A percentile compares a stretch with the other conserved stretches of the same genome.
phyloP scores from a whole-genome alignment of 2,797 vertebrate genomes.

The Delichon dasypus region DNA sequence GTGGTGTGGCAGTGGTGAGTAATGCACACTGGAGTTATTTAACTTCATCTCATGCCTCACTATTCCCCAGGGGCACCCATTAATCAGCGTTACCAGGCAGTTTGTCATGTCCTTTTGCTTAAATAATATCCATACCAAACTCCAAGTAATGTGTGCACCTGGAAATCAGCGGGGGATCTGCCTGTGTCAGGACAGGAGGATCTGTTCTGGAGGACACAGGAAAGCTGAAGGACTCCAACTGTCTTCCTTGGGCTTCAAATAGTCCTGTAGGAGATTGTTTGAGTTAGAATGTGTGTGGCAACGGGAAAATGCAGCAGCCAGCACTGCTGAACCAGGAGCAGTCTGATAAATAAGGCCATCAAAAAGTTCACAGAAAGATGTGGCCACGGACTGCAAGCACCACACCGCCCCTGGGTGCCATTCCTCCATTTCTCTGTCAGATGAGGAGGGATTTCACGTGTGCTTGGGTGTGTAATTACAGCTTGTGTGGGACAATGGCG shows the following conservation, averaged over 20 bases:
- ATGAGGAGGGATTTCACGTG: neutral
- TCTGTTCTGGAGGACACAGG: slow-evolving; percentile 27
- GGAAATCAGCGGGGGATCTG: slow-evolving; percentile 48
- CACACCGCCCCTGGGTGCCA: neutral
- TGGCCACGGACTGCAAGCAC: neutral
- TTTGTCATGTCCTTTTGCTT: slow-evolving; percentile 72
- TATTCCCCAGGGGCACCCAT: slow-evolving; percentile 59
- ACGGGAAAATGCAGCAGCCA: neutral
- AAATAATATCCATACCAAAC: slow-evolving; percentile 75
- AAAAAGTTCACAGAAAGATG: neutral
- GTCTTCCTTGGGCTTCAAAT: neutral
- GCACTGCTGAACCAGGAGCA: neutral
- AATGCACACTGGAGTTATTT: slow-evolving; percentile 65
- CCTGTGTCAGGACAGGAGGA: slow-evolving; percentile 22
- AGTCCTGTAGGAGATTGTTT: neutral
- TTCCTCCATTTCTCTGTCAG: neutral
- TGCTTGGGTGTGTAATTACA: neutral
- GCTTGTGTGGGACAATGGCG: neutral
- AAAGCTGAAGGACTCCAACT: slow-evolving; percentile 7
- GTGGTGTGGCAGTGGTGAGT: slow-evolving; percentile 62
- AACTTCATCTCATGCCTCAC: slow-evolving; percentile 63
- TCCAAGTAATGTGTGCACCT: slow-evolving; percentile 68
- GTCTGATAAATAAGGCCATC: neutral
- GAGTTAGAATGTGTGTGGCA: neutral
- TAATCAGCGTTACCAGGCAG: slow-evolving; percentile 70